Percentiles rank a stretch among this genome's conserved stretches.
Conservation (phyloP, 2,797 vertebrate genomes). For the Chrysocyon brachyurus region DNA sequence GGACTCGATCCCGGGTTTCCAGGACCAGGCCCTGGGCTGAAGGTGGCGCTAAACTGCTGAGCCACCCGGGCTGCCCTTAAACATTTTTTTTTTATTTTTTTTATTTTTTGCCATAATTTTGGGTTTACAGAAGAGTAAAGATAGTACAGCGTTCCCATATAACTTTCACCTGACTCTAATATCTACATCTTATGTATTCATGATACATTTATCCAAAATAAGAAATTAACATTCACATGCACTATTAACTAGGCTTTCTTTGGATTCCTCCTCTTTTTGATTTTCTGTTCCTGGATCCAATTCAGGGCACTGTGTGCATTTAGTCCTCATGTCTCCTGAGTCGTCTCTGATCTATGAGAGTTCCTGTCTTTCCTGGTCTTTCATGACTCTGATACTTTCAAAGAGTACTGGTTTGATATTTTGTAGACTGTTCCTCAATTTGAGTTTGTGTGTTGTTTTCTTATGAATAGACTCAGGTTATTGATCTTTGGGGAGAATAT, state of each 20-base stretch:
- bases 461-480: not conserved
- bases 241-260: not conserved
- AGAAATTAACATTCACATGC: not conserved
- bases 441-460: not conserved
- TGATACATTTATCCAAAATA: not conserved
- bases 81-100: not conserved
- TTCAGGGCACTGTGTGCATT: not conserved
- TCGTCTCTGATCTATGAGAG: not conserved
- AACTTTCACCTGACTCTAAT: not conserved
- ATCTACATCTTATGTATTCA: not conserved
- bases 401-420: not conserved
- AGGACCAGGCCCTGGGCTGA: too few relatives aligned
- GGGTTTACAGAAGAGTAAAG: slow-evolving; percentile 2
- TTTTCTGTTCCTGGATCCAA: not conserved
- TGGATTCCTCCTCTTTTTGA: not conserved
- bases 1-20: too few relatives aligned
- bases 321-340: not conserved
- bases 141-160: not conserved
- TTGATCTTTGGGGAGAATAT: not conserved
- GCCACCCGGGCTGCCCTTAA: not conserved
- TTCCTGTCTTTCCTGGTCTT: not conserved
- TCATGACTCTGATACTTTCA: not conserved
- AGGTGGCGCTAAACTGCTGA: too few relatives aligned
- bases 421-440: not conserved
- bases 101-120: not conserved